Base-by-base conservation (phyloP, 2,888 invertebrate species). In the Pyralis farinalis region DNA sequence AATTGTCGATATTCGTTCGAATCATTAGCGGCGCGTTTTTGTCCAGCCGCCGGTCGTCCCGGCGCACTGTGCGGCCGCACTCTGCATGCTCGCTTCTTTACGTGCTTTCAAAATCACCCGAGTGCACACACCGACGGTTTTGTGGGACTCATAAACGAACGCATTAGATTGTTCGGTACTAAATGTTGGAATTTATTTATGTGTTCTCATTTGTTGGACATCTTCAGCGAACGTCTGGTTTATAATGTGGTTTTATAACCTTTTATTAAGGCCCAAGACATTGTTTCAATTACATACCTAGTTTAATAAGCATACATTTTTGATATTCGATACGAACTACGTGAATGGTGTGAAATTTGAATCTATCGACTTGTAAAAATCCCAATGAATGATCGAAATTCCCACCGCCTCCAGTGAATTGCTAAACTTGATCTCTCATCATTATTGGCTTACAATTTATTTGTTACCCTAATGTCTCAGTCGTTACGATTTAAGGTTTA, bases 1-100 rank as follows among this genome's bases (percentile, higher is more conserved):
- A 87, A 87, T 87, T 83, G 84, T 81, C 84, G 83, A 85, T 86
- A 73, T 74, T 71, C 65, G 74, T 55, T 63, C 48, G 50, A 73
- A 71, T 83, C 80, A 78, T 84, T 84, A 82, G 75, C 71, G 69
- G 68, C 47, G 51, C 56, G 71, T 72, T 81, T 79, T 75, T 76
- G 73, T 69, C 63, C 59, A 43, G 31, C 40, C 45, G 49, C 50
- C 49, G 58, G 49, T 47, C 50, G 40, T 41, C 40, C 54, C 38
- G 59, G 57, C 63, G 12, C 66, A 59, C 63, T 61, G 71, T 71
- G 70, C 67, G 59, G 63, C 55, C 61, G 56, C 25, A n/a, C 16
- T 25, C 25, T 21, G 21, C 63, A 60, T 49, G 52, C 50, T 55
- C 61, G 60, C 63, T 59, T 53, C 58, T 56, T 59, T 55, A 54